Percentiles rank a stretch among this genome's conserved stretches.
Conservation (phyloP, 2,888 invertebrate genomes). For the Gibbula magus region DNA sequence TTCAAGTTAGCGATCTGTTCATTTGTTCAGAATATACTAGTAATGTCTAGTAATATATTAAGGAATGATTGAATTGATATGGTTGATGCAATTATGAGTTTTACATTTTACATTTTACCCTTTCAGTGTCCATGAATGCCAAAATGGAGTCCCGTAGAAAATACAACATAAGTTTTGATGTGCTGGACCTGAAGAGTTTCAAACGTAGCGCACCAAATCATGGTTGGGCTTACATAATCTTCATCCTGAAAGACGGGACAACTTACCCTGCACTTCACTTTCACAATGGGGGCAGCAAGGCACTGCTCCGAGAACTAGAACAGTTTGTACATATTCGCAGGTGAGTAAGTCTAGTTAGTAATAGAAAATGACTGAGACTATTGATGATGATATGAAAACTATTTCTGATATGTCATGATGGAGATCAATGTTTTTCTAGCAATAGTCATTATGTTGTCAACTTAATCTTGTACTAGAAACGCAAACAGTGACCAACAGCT, state of each 20-base stretch:
- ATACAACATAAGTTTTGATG: conserved; percentile 75
- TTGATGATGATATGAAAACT: too few species aligned
- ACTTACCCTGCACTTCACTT: conserved; percentile 89
- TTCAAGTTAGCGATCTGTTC: too few species aligned
- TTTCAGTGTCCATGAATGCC: conserved; percentile 49
- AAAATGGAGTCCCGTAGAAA: conserved; percentile 61
- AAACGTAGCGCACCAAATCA: conserved; percentile 72
- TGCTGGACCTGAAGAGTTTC: conserved; percentile 82
- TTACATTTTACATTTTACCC: too few species aligned
- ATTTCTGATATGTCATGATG: too few species aligned
- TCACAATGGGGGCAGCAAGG: conserved; percentile 89
- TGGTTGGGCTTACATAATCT: conserved; percentile 75
- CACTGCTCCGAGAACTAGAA: conserved; percentile 79
- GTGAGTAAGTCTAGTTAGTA: conserved; percentile 71
- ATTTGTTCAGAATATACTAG: too few species aligned
- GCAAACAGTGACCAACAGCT: too few species aligned
- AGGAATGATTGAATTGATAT: too few species aligned
- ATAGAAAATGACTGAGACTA: background rate
- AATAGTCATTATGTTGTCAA: too few species aligned
- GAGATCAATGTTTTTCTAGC: too few species aligned
- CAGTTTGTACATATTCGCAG: conserved; percentile 79
- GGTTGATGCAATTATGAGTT: too few species aligned
- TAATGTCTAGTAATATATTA: too few species aligned
- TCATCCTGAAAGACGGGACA: conserved; percentile 84
- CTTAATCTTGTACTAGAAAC: too few species aligned